phyloP scores from a whole-genome alignment of 2,797 vertebrate species.

The Xiphorhynchus erythropygius region DNA sequence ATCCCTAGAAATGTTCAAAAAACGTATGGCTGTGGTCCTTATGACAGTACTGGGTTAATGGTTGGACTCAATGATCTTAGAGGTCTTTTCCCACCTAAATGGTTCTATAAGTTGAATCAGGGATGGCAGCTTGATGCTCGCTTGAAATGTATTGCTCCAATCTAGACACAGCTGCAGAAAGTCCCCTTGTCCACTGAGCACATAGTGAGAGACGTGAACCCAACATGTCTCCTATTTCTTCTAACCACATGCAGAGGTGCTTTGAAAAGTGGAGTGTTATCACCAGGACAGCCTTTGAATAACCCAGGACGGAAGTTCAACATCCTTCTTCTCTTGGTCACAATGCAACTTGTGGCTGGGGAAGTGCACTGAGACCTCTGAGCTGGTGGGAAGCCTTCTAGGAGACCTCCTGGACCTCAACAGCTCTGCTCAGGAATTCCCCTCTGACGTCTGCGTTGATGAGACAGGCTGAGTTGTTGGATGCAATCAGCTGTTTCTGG shows the following conservation, averaged over 20 bases:
- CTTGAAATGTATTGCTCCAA: not conserved
- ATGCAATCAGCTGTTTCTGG: not conserved
- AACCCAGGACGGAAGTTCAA: not conserved
- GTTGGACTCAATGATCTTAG: not conserved
- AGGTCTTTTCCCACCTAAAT: not conserved
- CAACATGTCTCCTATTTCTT: not conserved
- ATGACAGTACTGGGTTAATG: not conserved
- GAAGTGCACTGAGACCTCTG: not conserved
- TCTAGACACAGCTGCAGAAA: not conserved
- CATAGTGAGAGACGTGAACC: not conserved
- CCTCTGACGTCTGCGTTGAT: not conserved
- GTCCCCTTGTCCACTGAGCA: not conserved
- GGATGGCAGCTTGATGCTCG: not conserved
- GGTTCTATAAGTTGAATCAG: not conserved
- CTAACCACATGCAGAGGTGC: not conserved
- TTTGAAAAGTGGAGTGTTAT: not conserved
- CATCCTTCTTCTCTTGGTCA: not conserved
- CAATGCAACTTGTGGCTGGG: not conserved
- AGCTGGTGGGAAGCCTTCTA: not conserved
- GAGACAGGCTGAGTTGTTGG: not conserved
- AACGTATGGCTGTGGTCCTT: not conserved
- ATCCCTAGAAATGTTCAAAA: not conserved
- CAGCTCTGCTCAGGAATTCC: not conserved
- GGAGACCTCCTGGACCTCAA: not conserved
- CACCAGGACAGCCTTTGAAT: not conserved